A percentile compares a stretch with the other conserved stretches of the same genome.
These are phyloP conservation scores for Osmerus mordax DNA, from an alignment of 2,113 vertebrate species.

Conservation along the genomic window DNA sequence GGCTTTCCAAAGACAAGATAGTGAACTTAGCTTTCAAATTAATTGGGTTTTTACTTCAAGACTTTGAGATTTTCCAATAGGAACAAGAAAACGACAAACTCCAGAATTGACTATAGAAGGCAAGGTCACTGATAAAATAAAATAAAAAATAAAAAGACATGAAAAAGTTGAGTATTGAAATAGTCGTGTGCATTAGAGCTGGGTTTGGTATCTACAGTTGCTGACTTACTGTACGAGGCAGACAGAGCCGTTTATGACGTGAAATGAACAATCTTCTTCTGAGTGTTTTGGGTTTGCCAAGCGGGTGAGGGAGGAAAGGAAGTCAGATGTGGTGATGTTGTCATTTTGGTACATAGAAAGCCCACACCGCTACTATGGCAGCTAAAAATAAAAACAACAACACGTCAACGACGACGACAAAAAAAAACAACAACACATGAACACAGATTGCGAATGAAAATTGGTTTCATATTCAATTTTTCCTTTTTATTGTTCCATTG, in stretches of 20 bases:
- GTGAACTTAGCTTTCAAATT: too few relatives aligned
- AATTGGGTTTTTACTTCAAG: too few relatives aligned
- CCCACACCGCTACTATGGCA: conserved; percentile 79
- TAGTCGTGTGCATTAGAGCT: conserved; percentile 71
- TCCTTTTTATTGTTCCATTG: conserved; percentile 69
- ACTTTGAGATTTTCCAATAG: too few relatives aligned
- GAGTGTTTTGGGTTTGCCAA: conserved; percentile 79
- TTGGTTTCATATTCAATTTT: conserved; percentile 64
- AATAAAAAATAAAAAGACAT: neutral
- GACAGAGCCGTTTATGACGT: conserved; percentile 90
- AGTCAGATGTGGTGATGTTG: conserved; percentile 77
- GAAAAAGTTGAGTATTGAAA: too few relatives aligned
- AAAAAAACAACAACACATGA: conserved; percentile 43
- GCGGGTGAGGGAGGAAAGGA: conserved; percentile 89
- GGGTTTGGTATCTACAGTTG: conserved; percentile 88
- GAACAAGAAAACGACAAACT: too few relatives aligned
- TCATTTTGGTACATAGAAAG: conserved; percentile 52
- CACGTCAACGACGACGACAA: conserved; percentile 38
- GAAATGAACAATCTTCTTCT: conserved; percentile 93
- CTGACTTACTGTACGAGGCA: conserved; percentile 85
- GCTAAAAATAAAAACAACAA: conserved; percentile 51
- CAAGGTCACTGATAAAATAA: neutral
- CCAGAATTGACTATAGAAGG: too few relatives aligned
- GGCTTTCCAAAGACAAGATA: too few relatives aligned
- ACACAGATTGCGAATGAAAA: conserved; percentile 57